Evolutionary conservation across 2,797 vertebrate genomes (phyloP).

Genomic region (Choloepus didactylus): DNA sequence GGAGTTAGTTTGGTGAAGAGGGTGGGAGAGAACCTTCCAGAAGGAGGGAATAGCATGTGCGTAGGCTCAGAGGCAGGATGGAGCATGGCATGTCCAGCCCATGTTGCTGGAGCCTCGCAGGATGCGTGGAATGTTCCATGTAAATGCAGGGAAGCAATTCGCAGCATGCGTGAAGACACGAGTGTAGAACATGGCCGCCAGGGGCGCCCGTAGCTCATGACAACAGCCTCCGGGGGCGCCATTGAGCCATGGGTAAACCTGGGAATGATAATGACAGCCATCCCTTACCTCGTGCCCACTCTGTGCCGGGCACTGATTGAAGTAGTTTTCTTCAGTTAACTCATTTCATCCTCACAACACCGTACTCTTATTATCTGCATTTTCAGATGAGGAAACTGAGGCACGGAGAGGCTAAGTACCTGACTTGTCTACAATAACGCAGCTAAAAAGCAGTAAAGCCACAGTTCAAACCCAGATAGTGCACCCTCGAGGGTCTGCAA

Average conservation of each 20-base stretch:
- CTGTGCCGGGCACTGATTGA: background rate
- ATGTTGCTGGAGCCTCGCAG: background rate
- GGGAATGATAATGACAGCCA: background rate
- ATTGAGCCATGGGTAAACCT: background rate
- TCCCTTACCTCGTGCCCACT: background rate
- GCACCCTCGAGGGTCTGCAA: background rate
- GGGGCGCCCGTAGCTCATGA: background rate
- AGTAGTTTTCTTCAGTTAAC: background rate
- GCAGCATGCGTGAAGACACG: background rate
- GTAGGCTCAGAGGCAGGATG: background rate
- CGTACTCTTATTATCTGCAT: background rate
- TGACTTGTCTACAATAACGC: background rate
- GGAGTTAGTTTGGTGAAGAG: background rate
- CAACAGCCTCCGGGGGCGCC: background rate
- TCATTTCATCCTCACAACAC: background rate
- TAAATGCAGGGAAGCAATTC: background rate
- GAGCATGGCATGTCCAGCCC: background rate
- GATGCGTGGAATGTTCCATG: background rate
- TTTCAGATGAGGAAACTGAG: constrained; percentile 41
- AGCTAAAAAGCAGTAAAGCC: background rate
- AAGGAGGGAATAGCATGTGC: background rate
- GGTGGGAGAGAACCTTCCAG: background rate
- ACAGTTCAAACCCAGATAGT: background rate
- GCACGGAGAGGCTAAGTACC: background rate
- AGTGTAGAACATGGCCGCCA: background rate